Evolutionary conservation across 2,888 invertebrate genomes (phyloP).

Genomic region (Frankliniella intonsa): DNA sequence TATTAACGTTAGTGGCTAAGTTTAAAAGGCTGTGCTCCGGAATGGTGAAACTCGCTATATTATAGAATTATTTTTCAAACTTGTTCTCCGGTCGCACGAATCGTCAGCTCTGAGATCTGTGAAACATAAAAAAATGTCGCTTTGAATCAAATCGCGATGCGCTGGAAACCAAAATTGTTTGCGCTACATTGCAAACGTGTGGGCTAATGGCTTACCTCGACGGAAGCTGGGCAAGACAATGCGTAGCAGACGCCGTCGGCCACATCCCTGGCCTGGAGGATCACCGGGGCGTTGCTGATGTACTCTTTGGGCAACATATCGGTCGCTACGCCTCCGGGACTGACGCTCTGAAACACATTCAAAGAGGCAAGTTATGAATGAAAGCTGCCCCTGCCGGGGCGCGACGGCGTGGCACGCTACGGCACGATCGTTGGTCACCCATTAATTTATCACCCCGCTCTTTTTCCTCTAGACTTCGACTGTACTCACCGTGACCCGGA

Average conservation of each 20-base stretch:
- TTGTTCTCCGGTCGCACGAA: background rate
- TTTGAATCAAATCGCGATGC: background rate
- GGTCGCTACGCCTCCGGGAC: background rate
- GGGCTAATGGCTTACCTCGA: constrained; percentile 47
- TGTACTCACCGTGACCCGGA: background rate
- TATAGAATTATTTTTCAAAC: background rate
- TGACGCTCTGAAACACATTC: background rate
- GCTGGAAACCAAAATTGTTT: background rate
- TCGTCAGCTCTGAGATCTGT: background rate
- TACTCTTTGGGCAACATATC: background rate
- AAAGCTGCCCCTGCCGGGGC: too few relatives aligned
- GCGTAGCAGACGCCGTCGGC: constrained; percentile 59
- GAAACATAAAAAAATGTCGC: background rate
- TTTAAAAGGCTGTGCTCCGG: too few relatives aligned
- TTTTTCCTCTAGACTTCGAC: too few relatives aligned
- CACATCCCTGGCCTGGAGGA: constrained; percentile 51
- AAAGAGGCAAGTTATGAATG: background rate
- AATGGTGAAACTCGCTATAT: too few relatives aligned
- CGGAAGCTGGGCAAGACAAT: constrained; percentile 57
- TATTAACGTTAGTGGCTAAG: too few relatives aligned
- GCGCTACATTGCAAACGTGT: background rate
- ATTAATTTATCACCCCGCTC: too few relatives aligned
- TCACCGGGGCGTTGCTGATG: background rate
- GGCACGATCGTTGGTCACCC: too few relatives aligned
- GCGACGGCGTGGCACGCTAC: too few relatives aligned